Conservation (phyloP, 64 coral and sea anemone species). For the Montipora sp. region DNA sequence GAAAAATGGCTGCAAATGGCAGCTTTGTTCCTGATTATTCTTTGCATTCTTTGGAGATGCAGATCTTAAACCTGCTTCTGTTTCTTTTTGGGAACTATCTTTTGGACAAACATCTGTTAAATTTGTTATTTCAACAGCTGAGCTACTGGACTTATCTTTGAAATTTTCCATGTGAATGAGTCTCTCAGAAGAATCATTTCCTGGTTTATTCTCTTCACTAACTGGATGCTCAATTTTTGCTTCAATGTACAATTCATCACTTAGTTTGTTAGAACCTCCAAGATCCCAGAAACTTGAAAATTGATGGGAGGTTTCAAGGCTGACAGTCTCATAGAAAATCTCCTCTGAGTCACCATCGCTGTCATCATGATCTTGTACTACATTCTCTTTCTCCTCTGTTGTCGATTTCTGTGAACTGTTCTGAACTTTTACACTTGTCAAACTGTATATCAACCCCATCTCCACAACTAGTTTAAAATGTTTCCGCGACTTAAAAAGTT, state of each 20-base stretch:
- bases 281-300: not conserved
- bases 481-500: not conserved
- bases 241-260: not conserved
- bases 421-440: not conserved
- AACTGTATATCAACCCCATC: slow-evolving; percentile 7
- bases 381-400: not conserved
- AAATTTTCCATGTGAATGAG: not conserved
- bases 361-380: not conserved
- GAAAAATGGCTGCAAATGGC: not conserved
- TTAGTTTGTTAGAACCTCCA: not conserved
- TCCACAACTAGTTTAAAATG: not conserved
- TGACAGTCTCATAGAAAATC: slow-evolving; percentile 14
- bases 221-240: not conserved
- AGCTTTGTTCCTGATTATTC: not conserved
- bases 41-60: not conserved
- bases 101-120: not conserved
- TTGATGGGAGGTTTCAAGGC: not conserved
- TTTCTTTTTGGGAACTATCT: not conserved
- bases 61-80: not conserved
- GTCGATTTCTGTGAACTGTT: not conserved
- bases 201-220: not conserved
- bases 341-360: not conserved
- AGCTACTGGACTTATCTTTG: too few species aligned
- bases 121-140: too few species aligned
- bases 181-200: not conserved